Evolutionary conservation across 1,140 invertebrate species (phyloP), one percentile per base, ranked within the genome.

Genomic region (Leguminivora glycinivorella): DNA sequence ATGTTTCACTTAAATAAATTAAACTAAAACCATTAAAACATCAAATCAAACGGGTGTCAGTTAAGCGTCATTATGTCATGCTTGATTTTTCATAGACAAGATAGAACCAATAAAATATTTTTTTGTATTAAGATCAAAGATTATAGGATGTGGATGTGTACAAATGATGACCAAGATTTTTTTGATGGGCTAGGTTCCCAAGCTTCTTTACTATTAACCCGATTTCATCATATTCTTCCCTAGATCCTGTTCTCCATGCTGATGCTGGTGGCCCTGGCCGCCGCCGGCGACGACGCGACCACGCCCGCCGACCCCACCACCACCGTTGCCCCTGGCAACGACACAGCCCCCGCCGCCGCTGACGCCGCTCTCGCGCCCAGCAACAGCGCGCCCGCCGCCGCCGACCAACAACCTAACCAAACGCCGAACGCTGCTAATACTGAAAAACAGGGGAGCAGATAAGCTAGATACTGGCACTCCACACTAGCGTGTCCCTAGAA

Each of bases 271-370:
- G 24, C 69, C 17, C 34, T 60, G 52, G 68, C 63, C 14, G 25
- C 66, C 6, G 72, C 72, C 3, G 72, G 34, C 6, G 72, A 73
- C n/a, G 69, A 70, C 52, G 22, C 70, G 17, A 68, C 52, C 66
- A 43, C 38, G 17, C 19, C 66, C 22, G 66, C 31, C 24, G 66
- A 67, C 34, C 34, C 34, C 2, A 34, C 66, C 38, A 56, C 70
- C 26, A 56, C 63, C 47, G 9, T 17, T 0, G 70, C 63, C 2
- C 34, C 52, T 4, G 29, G 43, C 40, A 69, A 58, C 14, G 71
- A 67, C 40, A 67, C 69, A 0, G 56, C 40, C n/a, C 58, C 58
- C 22, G 38, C 60, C 24, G 34, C 71, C 34, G 12, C 58, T 0
- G 63, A 60, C 22, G 24, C 40, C 17, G 29, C 58, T 17, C 47